Base-by-base conservation (phyloP, 2,888 invertebrate genomes). In the Sacculina carcini region DNA sequence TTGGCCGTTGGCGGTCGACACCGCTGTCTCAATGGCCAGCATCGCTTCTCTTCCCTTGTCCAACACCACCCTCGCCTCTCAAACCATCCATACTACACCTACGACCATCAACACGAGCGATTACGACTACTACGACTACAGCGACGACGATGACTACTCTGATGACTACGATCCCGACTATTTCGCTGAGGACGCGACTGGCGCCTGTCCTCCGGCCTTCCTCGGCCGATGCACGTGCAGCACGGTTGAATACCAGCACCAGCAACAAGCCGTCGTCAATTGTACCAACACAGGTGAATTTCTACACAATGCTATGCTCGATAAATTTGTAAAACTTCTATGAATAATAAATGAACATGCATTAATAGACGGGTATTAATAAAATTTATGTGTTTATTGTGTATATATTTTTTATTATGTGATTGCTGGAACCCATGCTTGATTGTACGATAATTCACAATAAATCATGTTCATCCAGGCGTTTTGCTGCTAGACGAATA, bases 211-310 rank as follows among this genome's bases (percentile, higher is more conserved):
- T 2, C n/a, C n/a, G 3, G 52, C 55, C 23, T 60, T 60, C 51
- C 16, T 55, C 44, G 54, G 51, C 28, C n/a, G 44, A 36, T 60
- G 60, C 40, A 31, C 36, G 9, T 60, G 60, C 40, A 57, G 58
- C 23, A 48, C 48, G 32, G 54, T 53, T 19, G 23, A 52, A 12
- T 55, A 55, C 51, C 55, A 51, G 7, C 14, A 14, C 5, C 10
- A 10, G n/a, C 24, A 40, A 10, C 69, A 69, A 55, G 78, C 71
- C 57, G 69, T 78, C 9, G 79, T 79, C 1, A 79, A 80, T 62
- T 81, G 81, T 62, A 78, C 78, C 1, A 68, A 76, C 59, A 65
- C 71, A n/a, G n/a, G n/a, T n/a, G n/a, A n/a, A n/a, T n/a, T n/a
- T n/a, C n/a, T n/a, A n/a, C n/a, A n/a, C n/a, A n/a, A n/a, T n/a